phyloP scores from a whole-genome alignment of 2,113 vertebrate genomes.

The Clarias gariepinus region DNA sequence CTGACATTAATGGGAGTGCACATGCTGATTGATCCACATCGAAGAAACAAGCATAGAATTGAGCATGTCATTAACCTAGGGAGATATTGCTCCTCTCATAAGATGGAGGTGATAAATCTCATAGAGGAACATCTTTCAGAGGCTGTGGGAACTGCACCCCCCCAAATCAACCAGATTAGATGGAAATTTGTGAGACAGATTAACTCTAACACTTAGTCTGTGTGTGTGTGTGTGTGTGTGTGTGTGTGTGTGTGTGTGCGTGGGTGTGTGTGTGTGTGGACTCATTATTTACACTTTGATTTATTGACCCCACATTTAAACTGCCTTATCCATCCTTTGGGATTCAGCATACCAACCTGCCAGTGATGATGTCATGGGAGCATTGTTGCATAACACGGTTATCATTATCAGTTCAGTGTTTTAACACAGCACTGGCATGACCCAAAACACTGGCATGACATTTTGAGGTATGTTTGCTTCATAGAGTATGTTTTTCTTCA shows the following conservation, averaged over 20 bases:
- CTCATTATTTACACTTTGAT: slow-evolving; percentile 38
- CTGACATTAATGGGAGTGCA: slow-evolving; percentile 41
- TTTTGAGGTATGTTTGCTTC: slow-evolving; percentile 24
- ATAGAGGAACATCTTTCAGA: background rate
- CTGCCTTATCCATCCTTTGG: slow-evolving; percentile 36
- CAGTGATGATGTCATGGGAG: slow-evolving; percentile 44
- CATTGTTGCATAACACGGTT: slow-evolving; percentile 40
- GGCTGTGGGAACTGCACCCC: slow-evolving; percentile 39
- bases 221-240: background rate
- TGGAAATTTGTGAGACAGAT: slow-evolving; percentile 37
- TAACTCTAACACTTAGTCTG: slow-evolving; percentile 39
- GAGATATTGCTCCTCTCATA: slow-evolving; percentile 27
- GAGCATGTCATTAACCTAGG: slow-evolving; percentile 23
- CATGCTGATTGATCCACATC: slow-evolving; percentile 10
- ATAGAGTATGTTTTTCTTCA: slow-evolving; percentile 70
- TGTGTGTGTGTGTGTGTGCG: background rate
- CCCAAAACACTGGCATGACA: background rate
- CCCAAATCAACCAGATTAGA: slow-evolving; percentile 49
- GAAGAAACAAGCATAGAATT: slow-evolving; percentile 39
- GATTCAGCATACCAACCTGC: slow-evolving; percentile 26
- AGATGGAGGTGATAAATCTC: slow-evolving; percentile 48
- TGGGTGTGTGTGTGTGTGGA: slow-evolving; percentile 22
- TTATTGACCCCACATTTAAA: slow-evolving; percentile 47
- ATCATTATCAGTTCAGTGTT: slow-evolving; percentile 18
- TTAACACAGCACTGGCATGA: background rate